Evolutionary conservation across 2,888 invertebrate species (phyloP), one percentile per base, ranked within the genome.

Genomic region (Sminthurinus aureus): DNA sequence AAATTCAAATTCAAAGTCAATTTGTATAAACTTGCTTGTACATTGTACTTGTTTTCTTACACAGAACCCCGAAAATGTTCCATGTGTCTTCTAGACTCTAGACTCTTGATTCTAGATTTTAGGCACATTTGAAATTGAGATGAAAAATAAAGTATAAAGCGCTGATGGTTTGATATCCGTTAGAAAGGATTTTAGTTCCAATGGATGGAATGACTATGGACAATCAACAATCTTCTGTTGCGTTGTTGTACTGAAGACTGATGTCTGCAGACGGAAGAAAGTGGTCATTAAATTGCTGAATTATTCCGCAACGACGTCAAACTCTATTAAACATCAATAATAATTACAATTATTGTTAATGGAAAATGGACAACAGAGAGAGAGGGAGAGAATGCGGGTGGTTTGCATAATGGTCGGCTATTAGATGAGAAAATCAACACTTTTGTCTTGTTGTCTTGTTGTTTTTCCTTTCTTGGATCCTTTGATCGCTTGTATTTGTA

Each of bases 241-340:
- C n/a, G n/a, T 6, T 38, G 38, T 4, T 38, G 38, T 38, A 58
- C 18, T 6, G 58, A 58, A 58, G 13, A 58, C 13, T 52, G 9
- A 58, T 6, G 13, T 6, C 13, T 2, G 0, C 2, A 58, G 18
- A n/a, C n/a, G n/a, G n/a, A n/a, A n/a, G n/a, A n/a, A n/a, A n/a
- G n/a, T n/a, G n/a, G 18, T 71, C 24, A 26, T 24, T 24, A 71
- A 24, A 71, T 71, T 71, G 71, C 71, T 71, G 24, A 71, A 71
- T 71, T 71, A 71, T 71, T 71, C 22, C 13, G 24, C 9, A 18
- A 18, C 2, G 58, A 58, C 38, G 58, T 58, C 58, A 18, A 58
- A 18, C 4, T 58, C 58, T 13, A 58, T 58, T 58, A 18, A 58
- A 58, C 15, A 58, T 58, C 15, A 58, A 58, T 58, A 18, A 18